These are phyloP conservation scores for Dascyllus trimaculatus DNA, from an alignment of 2,113 vertebrate genomes.

Conservation along the genomic window DNA sequence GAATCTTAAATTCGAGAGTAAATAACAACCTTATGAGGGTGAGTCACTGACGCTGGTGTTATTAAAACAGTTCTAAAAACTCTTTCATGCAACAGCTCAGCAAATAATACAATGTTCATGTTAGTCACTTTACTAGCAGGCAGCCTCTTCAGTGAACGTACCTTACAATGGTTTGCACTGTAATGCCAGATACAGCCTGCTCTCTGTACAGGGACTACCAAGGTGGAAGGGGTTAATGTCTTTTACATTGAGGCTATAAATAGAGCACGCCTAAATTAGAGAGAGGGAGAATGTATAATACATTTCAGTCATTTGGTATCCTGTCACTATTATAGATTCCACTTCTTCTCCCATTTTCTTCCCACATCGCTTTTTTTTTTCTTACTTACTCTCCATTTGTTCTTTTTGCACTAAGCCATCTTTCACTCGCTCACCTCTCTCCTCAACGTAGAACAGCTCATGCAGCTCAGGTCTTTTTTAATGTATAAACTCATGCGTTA, in stretches of 20 bases:
- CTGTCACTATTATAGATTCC: slow-evolving; percentile 25
- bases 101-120: too few relatives aligned
- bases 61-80: too few relatives aligned
- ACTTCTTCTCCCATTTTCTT: slow-evolving; percentile 12
- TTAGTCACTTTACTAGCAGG: too few relatives aligned
- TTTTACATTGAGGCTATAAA: slow-evolving; percentile 48
- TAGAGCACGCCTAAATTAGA: slow-evolving; percentile 41
- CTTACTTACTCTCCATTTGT: slow-evolving; percentile 4
- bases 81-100: too few relatives aligned
- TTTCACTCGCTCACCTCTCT: not conserved
- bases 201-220: too few relatives aligned
- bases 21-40: too few relatives aligned
- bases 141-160: too few relatives aligned
- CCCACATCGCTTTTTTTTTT: not conserved
- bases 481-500: slow-evolving; percentile 49
- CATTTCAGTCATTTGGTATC: slow-evolving; percentile 53
- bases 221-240: not conserved
- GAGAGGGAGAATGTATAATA: slow-evolving; percentile 47
- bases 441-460: not conserved
- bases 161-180: too few relatives aligned
- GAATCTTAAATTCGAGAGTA: too few relatives aligned
- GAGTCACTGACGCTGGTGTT: too few relatives aligned
- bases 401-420: not conserved
- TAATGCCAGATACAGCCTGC: too few relatives aligned
- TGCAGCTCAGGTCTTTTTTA: slow-evolving; percentile 34